Conservation (phyloP, 2,113 vertebrate genomes). For the Acinonyx jubatus region DNA sequence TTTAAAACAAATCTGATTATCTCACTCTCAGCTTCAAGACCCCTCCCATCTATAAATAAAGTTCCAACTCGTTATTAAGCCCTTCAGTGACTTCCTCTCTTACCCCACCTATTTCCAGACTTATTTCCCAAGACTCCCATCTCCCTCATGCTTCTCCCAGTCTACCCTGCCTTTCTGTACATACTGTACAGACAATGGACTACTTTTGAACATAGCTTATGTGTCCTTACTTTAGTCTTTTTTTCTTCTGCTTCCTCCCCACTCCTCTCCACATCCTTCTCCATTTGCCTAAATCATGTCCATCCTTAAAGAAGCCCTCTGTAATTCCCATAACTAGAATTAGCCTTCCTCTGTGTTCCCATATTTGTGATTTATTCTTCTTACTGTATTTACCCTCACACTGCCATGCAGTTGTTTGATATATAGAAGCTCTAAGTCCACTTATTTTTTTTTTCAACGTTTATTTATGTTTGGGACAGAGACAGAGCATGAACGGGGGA, state of each 20-base stretch:
- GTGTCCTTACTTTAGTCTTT: not conserved
- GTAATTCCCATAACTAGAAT: not conserved
- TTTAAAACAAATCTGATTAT: constrained; percentile 12
- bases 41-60: not conserved
- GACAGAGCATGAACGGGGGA: no score
- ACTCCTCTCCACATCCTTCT: not conserved
- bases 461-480: no score
- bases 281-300: not conserved
- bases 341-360: not conserved
- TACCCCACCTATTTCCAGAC: not conserved
- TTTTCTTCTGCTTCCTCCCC: not conserved
- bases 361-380: not conserved
- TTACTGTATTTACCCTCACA: constrained; percentile 31
- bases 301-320: not conserved
- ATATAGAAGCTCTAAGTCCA: not conserved
- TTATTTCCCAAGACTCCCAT: not conserved
- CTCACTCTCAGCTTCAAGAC: not conserved
- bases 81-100: not conserved
- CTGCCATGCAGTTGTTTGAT: not conserved
- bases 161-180: not conserved
- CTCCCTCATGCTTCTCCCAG: not conserved
- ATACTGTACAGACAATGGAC: not conserved
- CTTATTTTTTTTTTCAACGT: no score
- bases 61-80: not conserved
- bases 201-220: not conserved